Conservation (phyloP, 1,140 invertebrate species). For the Papilio dardanus region DNA sequence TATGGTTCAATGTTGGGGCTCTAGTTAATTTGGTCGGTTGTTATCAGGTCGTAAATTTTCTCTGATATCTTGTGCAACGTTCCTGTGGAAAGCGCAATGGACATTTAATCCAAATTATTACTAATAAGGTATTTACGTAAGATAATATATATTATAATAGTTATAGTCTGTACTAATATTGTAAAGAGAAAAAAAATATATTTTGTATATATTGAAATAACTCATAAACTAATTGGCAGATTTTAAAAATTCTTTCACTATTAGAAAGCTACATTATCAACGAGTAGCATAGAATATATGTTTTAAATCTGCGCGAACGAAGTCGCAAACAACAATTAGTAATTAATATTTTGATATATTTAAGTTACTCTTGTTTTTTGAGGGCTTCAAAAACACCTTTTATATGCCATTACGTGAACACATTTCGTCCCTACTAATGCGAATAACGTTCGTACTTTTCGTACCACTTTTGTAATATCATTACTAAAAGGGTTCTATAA, state of each 20-base stretch:
- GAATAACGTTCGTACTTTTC: slow-evolving; percentile 52
- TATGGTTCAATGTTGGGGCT: slow-evolving; percentile 43
- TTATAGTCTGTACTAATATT: neutral
- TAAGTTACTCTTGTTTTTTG: neutral
- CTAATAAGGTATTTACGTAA: neutral
- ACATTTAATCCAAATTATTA: neutral
- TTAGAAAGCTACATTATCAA: no score
- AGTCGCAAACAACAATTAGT: no score
- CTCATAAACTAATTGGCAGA: no score
- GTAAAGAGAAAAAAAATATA: no score
- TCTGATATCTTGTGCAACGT: slow-evolving; percentile 67
- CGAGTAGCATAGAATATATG: no score
- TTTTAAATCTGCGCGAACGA: no score
- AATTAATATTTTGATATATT: no score
- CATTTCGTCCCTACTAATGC: slow-evolving; percentile 39
- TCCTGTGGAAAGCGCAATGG: slow-evolving; percentile 49
- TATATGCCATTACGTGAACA: neutral
- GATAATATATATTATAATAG: neutral
- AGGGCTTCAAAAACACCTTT: neutral
- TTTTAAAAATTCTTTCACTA: no score
- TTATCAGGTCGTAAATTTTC: slow-evolving; percentile 79
- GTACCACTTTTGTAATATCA: slow-evolving; percentile 63
- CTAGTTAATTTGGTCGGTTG: slow-evolving; percentile 59
- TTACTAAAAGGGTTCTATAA: slow-evolving; percentile 65
- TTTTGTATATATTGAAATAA: no score